Evolutionary conservation across 2,888 invertebrate genomes (phyloP).

Genomic region (Cremastinae sp.): DNA sequence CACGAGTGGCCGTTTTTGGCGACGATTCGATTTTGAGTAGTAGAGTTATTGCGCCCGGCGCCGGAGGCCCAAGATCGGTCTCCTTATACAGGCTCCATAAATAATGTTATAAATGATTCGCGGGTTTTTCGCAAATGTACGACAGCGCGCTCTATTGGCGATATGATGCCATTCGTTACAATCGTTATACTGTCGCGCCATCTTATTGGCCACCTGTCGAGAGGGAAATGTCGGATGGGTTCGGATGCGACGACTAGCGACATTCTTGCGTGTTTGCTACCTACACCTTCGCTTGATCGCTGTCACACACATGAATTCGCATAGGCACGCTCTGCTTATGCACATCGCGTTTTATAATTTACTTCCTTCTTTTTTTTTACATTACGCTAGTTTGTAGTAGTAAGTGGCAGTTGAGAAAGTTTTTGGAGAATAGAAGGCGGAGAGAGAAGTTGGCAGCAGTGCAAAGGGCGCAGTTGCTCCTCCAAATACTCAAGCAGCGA

Average conservation of each 20-base stretch:
- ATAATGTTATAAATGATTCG: no score
- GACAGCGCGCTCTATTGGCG: no score
- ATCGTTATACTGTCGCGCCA: slow-evolving; percentile 29
- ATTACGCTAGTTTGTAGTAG: background rate
- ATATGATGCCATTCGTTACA: no score
- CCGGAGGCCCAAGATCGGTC: no score
- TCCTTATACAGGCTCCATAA: no score
- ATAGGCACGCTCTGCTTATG: slow-evolving; percentile 14
- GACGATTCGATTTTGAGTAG: no score
- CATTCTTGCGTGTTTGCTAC: background rate
- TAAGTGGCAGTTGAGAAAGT: slow-evolving; percentile 34
- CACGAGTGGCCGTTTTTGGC: no score
- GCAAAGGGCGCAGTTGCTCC: slow-evolving; percentile 58
- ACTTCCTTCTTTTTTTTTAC: slow-evolving; percentile 30
- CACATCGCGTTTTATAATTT: slow-evolving; percentile 47
- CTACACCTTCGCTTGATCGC: background rate
- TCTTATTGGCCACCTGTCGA: slow-evolving; percentile 52
- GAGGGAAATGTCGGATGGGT: slow-evolving; percentile 33
- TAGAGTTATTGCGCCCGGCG: no score
- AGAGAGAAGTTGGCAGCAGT: slow-evolving; percentile 60
- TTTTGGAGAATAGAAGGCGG: slow-evolving; percentile 25
- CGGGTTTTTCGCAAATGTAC: no score
- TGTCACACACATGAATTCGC: background rate
- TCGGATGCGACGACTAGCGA: slow-evolving; percentile 17
- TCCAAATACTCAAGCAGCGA: slow-evolving; percentile 29